Base-by-base conservation (phyloP, 2,888 invertebrate genomes). In the Corbicula japonica region DNA sequence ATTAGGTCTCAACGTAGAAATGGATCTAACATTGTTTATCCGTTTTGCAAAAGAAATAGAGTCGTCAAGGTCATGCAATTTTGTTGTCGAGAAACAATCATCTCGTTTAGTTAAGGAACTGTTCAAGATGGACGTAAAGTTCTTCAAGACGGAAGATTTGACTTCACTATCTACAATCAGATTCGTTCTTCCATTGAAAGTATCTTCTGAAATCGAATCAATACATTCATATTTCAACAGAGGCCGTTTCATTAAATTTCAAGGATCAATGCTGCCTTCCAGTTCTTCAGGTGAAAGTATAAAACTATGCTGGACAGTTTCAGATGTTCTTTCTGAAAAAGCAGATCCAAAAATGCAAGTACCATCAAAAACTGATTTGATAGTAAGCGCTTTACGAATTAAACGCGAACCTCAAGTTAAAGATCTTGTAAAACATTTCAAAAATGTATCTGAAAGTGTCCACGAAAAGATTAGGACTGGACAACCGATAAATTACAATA, bases 41-140 rank as follows among this genome's bases (percentile, higher is more conserved):
- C 28, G 56, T 21, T 84, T 79, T 76, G 86, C 84, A 0, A 35
- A 32, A 48, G 50, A 44, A 18, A 66, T 86, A 15, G 75, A 73
- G 30, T 21, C 5, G 26, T 32, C n/a, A 56, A 15, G 75, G 72
- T 21, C 32, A 73, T 1, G 15, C 12, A 34, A 38, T 30, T 6
- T 44, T 60, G 18, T 12, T 83, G 3, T 61, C 76, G 26, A 30
- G 71, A 15, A 23, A 66, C 8, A 71, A 21, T 77, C 85, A 4
- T 12, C 23, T 6, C 35, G 63, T 12, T 74, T 85, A 23, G 26
- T 75, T 4, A 32, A 46, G 1, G 61, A 71, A 44, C 63, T 85
- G 10, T 76, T 76, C 41, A 23, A 23, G 4, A 54, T 54, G 35
- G 21, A 52, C 34, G 28, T n/a, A 32, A 15, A 41, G 10, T 61